phyloP scores from a whole-genome alignment of 2,888 invertebrate species.

The Drosophila mayaguana region DNA sequence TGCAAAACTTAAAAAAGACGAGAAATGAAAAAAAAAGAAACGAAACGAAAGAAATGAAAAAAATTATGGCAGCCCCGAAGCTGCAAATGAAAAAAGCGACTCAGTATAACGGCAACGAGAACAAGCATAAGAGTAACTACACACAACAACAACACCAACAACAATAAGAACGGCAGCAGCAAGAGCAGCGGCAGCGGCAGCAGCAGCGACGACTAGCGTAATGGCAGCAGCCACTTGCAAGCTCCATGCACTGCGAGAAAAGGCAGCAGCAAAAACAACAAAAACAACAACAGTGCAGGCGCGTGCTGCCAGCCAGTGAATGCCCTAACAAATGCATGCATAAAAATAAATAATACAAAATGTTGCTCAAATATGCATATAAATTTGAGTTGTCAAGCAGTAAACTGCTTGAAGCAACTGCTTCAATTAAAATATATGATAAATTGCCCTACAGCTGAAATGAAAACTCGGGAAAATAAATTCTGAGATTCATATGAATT shows the following conservation, averaged over 20 bases:
- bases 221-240: conserved; percentile 59
- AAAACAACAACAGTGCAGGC: not conserved
- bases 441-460: not conserved
- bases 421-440: not conserved
- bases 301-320: conserved; percentile 15
- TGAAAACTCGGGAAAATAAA: not conserved
- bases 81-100: conserved; percentile 75
- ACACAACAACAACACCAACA: conserved; percentile 19
- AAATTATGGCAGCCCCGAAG: conserved; percentile 58
- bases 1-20: conserved; percentile 65
- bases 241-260: conserved; percentile 55
- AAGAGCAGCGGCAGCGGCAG: not conserved
- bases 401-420: conserved; percentile 3
- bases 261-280: conserved; percentile 8
- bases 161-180: conserved; percentile 2
- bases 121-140: conserved; percentile 28
- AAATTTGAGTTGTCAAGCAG: not conserved
- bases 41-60: conserved; percentile 48
- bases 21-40: conserved; percentile 45
- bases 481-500: not conserved
- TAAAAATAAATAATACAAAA: conserved; percentile 8
- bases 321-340: conserved; percentile 18
- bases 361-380: conserved; percentile 3
- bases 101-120: conserved; percentile 40
- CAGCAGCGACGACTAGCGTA: conserved; percentile 33